Percentiles rank a stretch among this genome's conserved stretches.
Evolutionary conservation across 2,888 invertebrate species (phyloP).

Genomic region (Nesidiocoris tenuis): DNA sequence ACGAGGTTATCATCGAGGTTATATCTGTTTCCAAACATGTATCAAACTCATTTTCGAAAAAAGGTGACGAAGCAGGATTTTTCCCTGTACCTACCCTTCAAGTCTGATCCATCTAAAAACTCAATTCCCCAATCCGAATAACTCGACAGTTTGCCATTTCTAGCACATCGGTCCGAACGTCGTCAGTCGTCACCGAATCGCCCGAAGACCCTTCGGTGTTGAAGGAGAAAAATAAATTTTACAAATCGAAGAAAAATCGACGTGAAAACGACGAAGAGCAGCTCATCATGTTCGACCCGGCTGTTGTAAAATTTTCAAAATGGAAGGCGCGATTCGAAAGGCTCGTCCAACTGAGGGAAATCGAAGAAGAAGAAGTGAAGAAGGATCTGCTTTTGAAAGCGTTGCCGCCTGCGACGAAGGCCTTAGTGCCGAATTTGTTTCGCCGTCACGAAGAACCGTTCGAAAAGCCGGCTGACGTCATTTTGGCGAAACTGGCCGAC

Average conservation of each 20-base stretch:
- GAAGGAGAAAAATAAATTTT: slow-evolving; percentile 13
- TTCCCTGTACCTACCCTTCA: too few species aligned
- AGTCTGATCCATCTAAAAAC: too few species aligned
- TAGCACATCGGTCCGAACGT: background rate
- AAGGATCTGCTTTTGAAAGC: slow-evolving; percentile 26
- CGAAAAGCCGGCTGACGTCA: slow-evolving; percentile 13
- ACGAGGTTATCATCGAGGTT: too few species aligned
- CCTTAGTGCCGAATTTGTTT: slow-evolving; percentile 1
- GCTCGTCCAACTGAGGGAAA: slow-evolving; percentile 10
- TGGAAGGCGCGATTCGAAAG: slow-evolving; percentile 16
- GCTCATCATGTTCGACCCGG: slow-evolving; percentile 19
- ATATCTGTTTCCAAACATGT: too few species aligned
- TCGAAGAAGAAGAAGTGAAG: slow-evolving; percentile 8
- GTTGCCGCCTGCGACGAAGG: background rate
- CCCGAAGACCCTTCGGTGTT: slow-evolving; percentile 12
- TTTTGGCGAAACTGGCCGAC: slow-evolving; percentile 14
- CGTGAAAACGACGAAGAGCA: slow-evolving; percentile 4
- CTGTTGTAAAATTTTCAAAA: slow-evolving; percentile 3
- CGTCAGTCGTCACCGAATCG: background rate
- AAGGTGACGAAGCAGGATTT: too few species aligned
- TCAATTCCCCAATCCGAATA: too few species aligned
- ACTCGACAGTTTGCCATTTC: background rate
- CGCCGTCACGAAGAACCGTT: slow-evolving; percentile 22
- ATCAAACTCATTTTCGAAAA: too few species aligned
- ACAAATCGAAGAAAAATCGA: background rate